These are phyloP conservation scores for Dromas ardeola DNA, from an alignment of 2,113 vertebrate genomes.

Conservation along the genomic window DNA sequence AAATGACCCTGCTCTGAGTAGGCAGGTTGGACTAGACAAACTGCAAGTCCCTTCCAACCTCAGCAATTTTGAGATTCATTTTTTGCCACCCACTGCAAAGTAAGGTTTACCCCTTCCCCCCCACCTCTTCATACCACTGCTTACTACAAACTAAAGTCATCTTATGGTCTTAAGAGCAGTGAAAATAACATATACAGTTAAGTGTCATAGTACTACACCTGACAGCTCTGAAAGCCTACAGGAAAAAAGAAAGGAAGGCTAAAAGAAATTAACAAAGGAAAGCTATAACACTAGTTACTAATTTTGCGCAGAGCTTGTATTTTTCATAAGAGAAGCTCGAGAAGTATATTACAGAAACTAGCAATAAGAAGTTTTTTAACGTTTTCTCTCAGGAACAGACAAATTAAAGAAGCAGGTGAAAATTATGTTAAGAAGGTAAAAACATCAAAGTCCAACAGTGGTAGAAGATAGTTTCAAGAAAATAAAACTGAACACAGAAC, in stretches of 20 bases:
- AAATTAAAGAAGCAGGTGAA: neutral
- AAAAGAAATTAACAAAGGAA: neutral
- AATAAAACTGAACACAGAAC: neutral
- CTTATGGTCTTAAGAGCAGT: neutral
- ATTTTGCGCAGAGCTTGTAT: neutral
- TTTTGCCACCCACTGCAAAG: neutral
- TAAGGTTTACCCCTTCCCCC: neutral
- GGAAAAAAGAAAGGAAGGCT: neutral
- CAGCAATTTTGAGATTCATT: fast-evolving
- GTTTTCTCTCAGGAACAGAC: neutral
- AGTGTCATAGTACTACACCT: neutral
- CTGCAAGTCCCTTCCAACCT: neutral
- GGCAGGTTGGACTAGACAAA: neutral
- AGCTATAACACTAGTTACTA: neutral
- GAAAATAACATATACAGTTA: neutral
- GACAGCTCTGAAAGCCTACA: neutral
- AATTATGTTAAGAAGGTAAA: neutral
- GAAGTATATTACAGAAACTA: neutral
- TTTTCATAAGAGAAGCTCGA: neutral
- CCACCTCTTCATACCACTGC: neutral
- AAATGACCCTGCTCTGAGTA: neutral
- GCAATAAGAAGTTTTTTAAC: neutral
- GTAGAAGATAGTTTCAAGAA: neutral
- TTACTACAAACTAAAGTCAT: neutral
- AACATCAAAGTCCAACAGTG: neutral